Evolutionary conservation across 2,888 invertebrate species (phyloP), one percentile per base, ranked within the genome.

Genomic region (Chouioia cunea): DNA sequence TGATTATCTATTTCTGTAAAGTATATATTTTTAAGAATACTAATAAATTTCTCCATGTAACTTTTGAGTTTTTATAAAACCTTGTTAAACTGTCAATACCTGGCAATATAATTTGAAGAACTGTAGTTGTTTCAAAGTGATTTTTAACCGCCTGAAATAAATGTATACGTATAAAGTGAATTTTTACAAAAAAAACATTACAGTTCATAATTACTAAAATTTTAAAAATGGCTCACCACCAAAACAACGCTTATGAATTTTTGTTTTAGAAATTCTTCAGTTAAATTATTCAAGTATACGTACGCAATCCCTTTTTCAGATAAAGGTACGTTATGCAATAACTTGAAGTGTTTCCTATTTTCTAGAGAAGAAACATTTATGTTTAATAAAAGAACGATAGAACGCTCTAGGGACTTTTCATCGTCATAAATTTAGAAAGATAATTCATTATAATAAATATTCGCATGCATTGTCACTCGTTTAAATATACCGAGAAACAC

Each of bases 401-500:
- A 54, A 18, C 15, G 16, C 16, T 8, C 22, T 53, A 14, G 12
- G 12, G 22, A 22, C 22, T 22, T 1, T n/a, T 23, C 8, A 22
- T 54, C 54, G 54, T 27, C 22, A 3, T 10, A 20, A 23, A 54
- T n/a, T 22, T 53, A 14, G 15, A 22, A 22, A 12, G 36, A 63
- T 50, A 2, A 27, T 20, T 18, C 20, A 23, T 12, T 53, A 23
- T 14, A 36, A 52, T 48, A 52, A n/a, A 56, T 18, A 54, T 2
- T 16, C 12, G 64, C 47, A 53, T n/a, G 22, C 12, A n/a, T 36
- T 56, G 74, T 71, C 70, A 75, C 48, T 75, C 70, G 57, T 70
- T 71, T 48, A 71, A 57, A 48, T n/a, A n/a, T n/a, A n/a, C n/a
- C n/a, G n/a, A n/a, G n/a, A n/a, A n/a, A n/a, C n/a, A n/a, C n/a